A percentile compares a stretch with the other conserved stretches of the same genome.
phyloP scores from a whole-genome alignment of 2,113 vertebrate genomes.

The Myotis yumanensis region DNA sequence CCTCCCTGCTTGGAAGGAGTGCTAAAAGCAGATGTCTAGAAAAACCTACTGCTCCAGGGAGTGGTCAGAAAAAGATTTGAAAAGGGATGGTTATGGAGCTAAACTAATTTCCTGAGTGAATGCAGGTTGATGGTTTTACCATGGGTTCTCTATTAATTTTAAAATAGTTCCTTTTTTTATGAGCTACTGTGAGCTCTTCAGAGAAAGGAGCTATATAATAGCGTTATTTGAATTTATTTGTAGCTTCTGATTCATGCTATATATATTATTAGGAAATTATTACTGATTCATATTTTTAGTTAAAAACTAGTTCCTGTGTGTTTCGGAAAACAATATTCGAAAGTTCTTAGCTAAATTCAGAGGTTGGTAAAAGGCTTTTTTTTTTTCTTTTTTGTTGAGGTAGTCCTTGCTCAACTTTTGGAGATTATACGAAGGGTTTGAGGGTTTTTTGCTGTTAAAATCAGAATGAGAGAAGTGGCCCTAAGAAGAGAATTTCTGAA shows the following conservation, averaged over 20 bases:
- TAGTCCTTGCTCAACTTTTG: constrained; percentile 17
- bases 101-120: constrained; percentile 36
- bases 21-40: constrained; percentile 72
- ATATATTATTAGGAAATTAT: constrained; percentile 59
- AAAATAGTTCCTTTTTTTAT: constrained; percentile 53
- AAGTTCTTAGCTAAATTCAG: constrained; percentile 17
- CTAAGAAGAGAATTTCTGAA: constrained; percentile 22
- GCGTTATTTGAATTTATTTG: constrained; percentile 65
- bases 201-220: constrained; percentile 45
- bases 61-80: constrained; percentile 77
- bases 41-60: constrained; percentile 71
- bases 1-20: constrained; percentile 75
- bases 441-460: constrained; percentile 3
- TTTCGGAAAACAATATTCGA: constrained; percentile 34
- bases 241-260: constrained; percentile 64
- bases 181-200: constrained; percentile 34
- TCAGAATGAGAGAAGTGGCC: not conserved
- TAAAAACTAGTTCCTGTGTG: constrained; percentile 47
- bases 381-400: constrained; percentile 19
- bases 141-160: constrained; percentile 46
- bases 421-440: constrained; percentile 3
- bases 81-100: constrained; percentile 50
- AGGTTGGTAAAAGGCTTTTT: not conserved
- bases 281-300: constrained; percentile 66
- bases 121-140: constrained; percentile 53